Base-by-base conservation (phyloP, 1,140 invertebrate genomes). In the Andrena cerasifolii region DNA sequence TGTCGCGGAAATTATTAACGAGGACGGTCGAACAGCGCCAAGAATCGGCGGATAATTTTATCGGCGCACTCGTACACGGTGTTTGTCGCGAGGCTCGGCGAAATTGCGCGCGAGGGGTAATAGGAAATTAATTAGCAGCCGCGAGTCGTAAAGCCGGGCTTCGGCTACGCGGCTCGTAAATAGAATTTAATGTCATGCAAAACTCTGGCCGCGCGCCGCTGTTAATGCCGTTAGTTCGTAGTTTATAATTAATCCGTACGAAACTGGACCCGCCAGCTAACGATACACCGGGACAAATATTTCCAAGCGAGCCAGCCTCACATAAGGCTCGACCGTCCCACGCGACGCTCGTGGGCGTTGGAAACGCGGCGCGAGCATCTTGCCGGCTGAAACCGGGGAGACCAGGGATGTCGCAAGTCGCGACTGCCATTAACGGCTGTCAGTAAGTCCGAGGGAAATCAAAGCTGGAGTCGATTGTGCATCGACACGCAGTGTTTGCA, bases 221-320 rank as follows among this genome's bases (percentile, higher is more conserved):
- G 36, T 7, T 49, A 49, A 72, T 61, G 70, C 70, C 56, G 43
- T 36, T 72, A 45, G 16, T 36, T 49, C 58, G 45, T 51, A 63
- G 31, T 73, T 63, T 73, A 62, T 51, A 73, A 73, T 73, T 73
- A 73, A 73, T 73, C 18, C 33, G 8, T n/a, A 26, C 31, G 21
- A 21, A 51, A 63, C 45, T 21, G 56, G 18, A 51, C 18, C 45
- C 5, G 8, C 31, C 14, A 3, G 18, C 21, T 36, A n/a, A 28
- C 33, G 58, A 21, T 51, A 73, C 2, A 36, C 12, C 26, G 14
- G 3, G 58, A 47, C 58, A 73, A 73, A 73, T 58, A 63, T 62
- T 61, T 45, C 16, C 33, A 26, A 3, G 5, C 2, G 16, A 18
- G 14, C 5, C 26, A 5, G n/a, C 2, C 5, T 28, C 24, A 10